A percentile compares a stretch with the other conserved stretches of the same genome.
Evolutionary conservation across 2,888 invertebrate species (phyloP).

Genomic region (Ennomos quercinarius): DNA sequence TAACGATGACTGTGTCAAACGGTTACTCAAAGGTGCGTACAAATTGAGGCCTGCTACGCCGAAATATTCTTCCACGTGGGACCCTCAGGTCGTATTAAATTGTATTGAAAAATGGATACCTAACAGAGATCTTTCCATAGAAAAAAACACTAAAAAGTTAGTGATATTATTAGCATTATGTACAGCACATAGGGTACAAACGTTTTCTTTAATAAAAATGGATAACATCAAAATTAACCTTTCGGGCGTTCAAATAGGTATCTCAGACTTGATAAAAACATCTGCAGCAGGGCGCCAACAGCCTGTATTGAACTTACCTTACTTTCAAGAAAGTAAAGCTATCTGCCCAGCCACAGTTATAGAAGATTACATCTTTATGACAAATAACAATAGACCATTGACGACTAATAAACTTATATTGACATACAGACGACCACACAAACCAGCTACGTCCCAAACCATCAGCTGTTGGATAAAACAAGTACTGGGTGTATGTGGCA

Average conservation of each 20-base stretch:
- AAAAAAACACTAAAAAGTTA: background rate
- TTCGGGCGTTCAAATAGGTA: too few relatives aligned
- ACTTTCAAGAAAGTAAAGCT: background rate
- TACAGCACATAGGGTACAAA: background rate
- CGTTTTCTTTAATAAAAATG: background rate
- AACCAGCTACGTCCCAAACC: background rate
- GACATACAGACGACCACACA: background rate
- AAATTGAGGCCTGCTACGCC: background rate
- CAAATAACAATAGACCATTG: too few relatives aligned
- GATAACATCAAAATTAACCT: background rate
- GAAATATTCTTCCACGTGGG: background rate
- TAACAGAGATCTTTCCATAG: background rate
- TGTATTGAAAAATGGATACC: background rate
- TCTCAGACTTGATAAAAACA: background rate
- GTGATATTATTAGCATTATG: too few relatives aligned
- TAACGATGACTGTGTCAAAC: background rate
- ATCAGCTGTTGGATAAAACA: background rate
- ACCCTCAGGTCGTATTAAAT: background rate
- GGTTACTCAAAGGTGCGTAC: background rate
- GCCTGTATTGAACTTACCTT: background rate
- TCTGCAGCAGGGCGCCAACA: background rate
- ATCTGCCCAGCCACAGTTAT: background rate
- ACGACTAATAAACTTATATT: background rate
- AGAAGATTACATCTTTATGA: too few relatives aligned
- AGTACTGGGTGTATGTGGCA: too few relatives aligned